Evolutionary conservation across 1,140 invertebrate genomes (phyloP), one percentile per base, ranked within the genome.

Genomic region (Bradysia coprophila): DNA sequence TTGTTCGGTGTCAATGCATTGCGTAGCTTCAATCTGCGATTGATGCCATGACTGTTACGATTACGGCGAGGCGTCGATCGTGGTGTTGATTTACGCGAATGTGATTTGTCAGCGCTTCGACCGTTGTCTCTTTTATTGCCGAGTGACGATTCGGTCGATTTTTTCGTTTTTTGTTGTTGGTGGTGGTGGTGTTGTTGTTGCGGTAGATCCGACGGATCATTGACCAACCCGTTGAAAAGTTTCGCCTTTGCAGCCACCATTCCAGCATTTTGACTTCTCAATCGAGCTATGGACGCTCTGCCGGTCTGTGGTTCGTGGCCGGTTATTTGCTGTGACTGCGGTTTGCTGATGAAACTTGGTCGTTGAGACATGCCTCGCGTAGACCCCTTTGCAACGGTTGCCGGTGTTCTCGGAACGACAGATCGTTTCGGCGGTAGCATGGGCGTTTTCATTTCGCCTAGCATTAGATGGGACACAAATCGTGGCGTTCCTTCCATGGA

Each of bases 201-300:
- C 31, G 39, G 39, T 43, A 38, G 22, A 3, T 40, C 38, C 16
- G 23, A 13, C 4, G 16, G 10, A 16, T 45, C 43, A 0, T 16
- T 45, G 22, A 54, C 59, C 24, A 69, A 56, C 8, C 65, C 64
- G 48, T 76, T 72, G 48, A 78, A 79, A 4, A 77, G 54, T 49
- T 68, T 72, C 1, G 73, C 72, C 58, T 75, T 76, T 0, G 71
- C 73, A 23, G 75, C 48, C 1, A 79, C 76, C 73, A 76, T 77
- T 5, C 75, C 76, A 9, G 72, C 72, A 51, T 78, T 78, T 55
- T 75, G 71, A 23, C 63, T 64, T 28, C 74, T 57, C 5, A 79
- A 50, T 50, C 72, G 69, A 1, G 71, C 71, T 4, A 79, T 63
- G 0, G 75, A 78, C 1, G 69, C 67, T 37, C 76, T 61, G 13